Evolutionary conservation across 1,140 invertebrate genomes (phyloP), one percentile per base, ranked within the genome.

Genomic region (Diorhabda carinulata): DNA sequence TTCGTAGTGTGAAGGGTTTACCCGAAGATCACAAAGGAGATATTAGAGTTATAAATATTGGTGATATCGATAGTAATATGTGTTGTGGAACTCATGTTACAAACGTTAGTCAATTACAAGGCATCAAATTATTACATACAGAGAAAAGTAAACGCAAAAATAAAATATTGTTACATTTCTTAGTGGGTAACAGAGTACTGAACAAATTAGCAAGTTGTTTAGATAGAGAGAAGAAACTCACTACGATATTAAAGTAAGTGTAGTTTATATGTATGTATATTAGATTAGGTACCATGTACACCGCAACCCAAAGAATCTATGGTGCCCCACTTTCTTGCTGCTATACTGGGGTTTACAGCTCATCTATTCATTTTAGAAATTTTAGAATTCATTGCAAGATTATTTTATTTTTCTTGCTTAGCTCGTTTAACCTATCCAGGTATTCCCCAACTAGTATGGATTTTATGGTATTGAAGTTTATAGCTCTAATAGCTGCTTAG

Each of bases 61-160:
- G 86, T 57, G 86, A 85, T 56, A 78, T 94, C 58, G 92, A 94
- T 72, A 85, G 86, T 47, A 93, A 92, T 76, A 88, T 94, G 85
- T 95, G 93, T 80, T 95, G 93, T 83, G 93, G 93, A 40, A 95
- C 93, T 1, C 93, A 95, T 82, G 90, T 94, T 2, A 84, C 84
- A 3, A 93, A 92, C 81, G 81, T 93, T 45, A 85, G 87, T 71
- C 90, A 95, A 78, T 81, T 95, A 58, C 93, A 95, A 85, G 86
- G 87, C 3, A 86, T 94, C 5, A 94, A 94, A 80, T 76, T 94
- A 40, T 72, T 92, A 2, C 84, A 87, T 61, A 79, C 81, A 2
- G 91, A 93, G 76, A 88, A 89, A 65, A 90, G 89, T 9, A 92
- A 91, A 80, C 91, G 92, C 73, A 92, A 92, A 80, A 86, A 82